phyloP scores from a whole-genome alignment of 2,888 invertebrate genomes.

The Callosobruchus maculatus region DNA sequence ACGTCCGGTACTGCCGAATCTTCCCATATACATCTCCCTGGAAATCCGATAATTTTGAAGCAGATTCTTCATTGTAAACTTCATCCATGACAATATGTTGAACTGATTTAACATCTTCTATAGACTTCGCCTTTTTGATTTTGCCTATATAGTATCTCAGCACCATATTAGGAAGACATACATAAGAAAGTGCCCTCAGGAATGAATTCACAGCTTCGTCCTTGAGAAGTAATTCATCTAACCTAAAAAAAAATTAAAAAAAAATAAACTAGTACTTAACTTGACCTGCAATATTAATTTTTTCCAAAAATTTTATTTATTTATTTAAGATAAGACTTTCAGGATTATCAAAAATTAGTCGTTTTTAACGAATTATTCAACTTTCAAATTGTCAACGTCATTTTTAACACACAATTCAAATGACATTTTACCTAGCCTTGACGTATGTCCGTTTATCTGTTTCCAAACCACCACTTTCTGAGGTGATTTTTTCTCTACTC shows the following conservation, averaged over 20 bases:
- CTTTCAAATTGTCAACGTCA: neutral
- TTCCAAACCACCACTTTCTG: slow-evolving; percentile 14
- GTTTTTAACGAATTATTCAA: neutral
- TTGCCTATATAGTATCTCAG: slow-evolving; percentile 43
- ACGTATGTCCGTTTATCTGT: neutral
- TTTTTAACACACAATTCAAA: neutral
- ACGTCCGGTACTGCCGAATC: neutral
- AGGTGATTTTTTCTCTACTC: slow-evolving; percentile 45
- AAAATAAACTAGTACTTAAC: no score
- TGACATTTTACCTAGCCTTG: neutral
- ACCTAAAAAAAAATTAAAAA: no score
- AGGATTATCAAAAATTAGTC: no score
- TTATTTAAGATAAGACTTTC: no score
- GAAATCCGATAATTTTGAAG: neutral
- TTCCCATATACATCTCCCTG: neutral
- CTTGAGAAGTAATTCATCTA: slow-evolving; percentile 34
- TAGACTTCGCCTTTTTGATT: neutral
- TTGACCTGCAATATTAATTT: no score
- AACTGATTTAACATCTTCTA: neutral
- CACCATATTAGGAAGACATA: slow-evolving; percentile 48
- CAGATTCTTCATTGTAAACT: neutral
- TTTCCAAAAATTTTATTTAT: no score
- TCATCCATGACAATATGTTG: neutral
- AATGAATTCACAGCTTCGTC: slow-evolving; percentile 44
- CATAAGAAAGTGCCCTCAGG: slow-evolving; percentile 47